A percentile compares a stretch with the other conserved stretches of the same genome.
These are phyloP conservation scores for Oscarella lobularis DNA, from an alignment of 37 sponge, comb jelly and placozoan genomes.

Conservation along the genomic window DNA sequence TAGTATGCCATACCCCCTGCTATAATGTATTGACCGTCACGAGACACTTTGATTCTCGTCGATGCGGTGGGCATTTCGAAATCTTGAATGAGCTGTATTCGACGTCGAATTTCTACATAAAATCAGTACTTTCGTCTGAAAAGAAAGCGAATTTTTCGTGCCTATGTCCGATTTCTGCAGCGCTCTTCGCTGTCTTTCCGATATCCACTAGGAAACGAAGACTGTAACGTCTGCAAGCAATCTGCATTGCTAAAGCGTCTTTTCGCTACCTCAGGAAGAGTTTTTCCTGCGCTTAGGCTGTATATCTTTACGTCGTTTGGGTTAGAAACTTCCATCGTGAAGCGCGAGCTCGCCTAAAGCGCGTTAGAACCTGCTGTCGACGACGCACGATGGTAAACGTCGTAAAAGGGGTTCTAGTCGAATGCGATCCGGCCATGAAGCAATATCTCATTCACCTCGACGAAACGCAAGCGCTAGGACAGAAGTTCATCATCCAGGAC, in stretches of 20 bases:
- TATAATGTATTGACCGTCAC: constrained; percentile 73
- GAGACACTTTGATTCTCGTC: constrained; percentile 32
- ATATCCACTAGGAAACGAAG: constrained; percentile 52
- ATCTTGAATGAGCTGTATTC: constrained; percentile 90
- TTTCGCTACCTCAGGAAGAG: constrained; percentile 65
- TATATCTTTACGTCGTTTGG: constrained; percentile 84
- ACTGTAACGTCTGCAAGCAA: background rate
- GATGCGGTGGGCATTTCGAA: constrained; percentile 85
- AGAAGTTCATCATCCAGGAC: constrained; percentile 64
- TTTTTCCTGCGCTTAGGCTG: constrained; percentile 75
- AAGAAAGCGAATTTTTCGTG: constrained; percentile 6
- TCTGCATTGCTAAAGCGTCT: background rate
- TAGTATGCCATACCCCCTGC: constrained; percentile 38
- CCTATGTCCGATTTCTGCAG: constrained; percentile 77
- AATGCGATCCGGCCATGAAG: constrained; percentile 62
- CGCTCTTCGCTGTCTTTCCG: constrained; percentile 67
- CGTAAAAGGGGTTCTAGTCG: background rate
- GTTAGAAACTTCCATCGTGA: constrained; percentile 73
- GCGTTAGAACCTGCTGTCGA: too few species aligned
- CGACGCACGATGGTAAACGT: background rate
- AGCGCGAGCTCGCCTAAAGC: too few species aligned
- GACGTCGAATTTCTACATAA: constrained; percentile 37
- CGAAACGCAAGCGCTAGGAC: constrained; percentile 42
- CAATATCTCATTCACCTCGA: constrained; percentile 70
- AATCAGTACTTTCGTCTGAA: background rate